Percentiles rank a stretch among this genome's conserved stretches.
Conservation (phyloP, 2,113 vertebrate genomes). For the Aphyosemion australe region DNA sequence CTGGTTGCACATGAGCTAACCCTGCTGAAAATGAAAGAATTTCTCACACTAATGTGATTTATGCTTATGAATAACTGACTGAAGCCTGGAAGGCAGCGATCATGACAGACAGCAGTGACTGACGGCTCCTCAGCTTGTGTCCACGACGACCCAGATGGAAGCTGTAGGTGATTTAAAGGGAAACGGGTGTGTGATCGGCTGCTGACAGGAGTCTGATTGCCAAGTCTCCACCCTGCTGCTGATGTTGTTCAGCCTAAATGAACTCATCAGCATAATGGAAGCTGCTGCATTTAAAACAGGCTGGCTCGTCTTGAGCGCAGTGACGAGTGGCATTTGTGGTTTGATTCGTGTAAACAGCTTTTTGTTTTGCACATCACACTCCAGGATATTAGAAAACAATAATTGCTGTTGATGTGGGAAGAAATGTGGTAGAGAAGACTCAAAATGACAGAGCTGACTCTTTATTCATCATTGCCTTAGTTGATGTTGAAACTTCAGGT, state of each 20-base stretch:
- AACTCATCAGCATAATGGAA: background rate
- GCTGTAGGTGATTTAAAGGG: background rate
- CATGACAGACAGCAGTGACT: background rate
- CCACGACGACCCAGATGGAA: background rate
- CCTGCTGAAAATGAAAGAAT: too few species aligned
- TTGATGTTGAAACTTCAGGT: too few species aligned
- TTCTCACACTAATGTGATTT: too few species aligned
- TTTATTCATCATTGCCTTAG: too few species aligned
- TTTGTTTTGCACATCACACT: too few species aligned
- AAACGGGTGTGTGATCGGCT: background rate
- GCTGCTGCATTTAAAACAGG: background rate
- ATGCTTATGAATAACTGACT: too few species aligned
- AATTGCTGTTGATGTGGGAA: too few species aligned
- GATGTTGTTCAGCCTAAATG: background rate
- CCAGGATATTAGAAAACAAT: too few species aligned
- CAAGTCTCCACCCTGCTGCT: background rate
- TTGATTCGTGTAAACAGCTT: background rate
- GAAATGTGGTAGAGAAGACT: too few species aligned
- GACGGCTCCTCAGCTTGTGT: background rate
- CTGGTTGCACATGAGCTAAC: too few species aligned
- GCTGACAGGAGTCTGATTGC: background rate
- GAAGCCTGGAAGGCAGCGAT: background rate
- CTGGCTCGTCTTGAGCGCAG: background rate
- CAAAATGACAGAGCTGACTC: too few species aligned
- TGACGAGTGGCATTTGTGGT: background rate